A percentile compares a stretch with the other conserved stretches of the same genome.
These are phyloP conservation scores for Lithophane semibrunnea DNA, from an alignment of 2,888 invertebrate species.

Conservation along the genomic window DNA sequence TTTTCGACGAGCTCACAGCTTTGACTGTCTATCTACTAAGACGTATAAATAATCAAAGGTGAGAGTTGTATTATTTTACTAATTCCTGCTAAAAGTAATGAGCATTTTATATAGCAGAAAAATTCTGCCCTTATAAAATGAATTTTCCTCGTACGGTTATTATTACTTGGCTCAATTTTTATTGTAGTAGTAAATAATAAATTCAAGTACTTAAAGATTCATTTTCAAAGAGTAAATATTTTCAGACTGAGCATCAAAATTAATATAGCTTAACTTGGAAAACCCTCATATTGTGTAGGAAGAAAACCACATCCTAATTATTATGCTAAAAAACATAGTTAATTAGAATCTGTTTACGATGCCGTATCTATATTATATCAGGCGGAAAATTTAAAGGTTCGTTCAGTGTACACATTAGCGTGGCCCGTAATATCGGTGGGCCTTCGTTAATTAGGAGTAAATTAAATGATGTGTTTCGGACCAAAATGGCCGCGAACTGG, in stretches of 20 bases:
- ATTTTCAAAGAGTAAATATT: background rate
- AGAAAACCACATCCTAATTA: conserved; percentile 34
- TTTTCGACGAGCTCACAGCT: too few species aligned
- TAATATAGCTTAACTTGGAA: background rate
- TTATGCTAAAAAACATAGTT: conserved; percentile 41
- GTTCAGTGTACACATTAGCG: conserved; percentile 65
- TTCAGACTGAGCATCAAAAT: background rate
- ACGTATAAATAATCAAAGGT: too few species aligned
- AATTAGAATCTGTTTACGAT: conserved; percentile 45
- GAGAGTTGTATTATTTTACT: too few species aligned
- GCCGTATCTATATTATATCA: conserved; percentile 64
- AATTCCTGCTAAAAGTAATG: too few species aligned
- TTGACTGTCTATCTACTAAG: too few species aligned
- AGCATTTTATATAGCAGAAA: background rate
- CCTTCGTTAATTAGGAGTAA: conserved; percentile 82
- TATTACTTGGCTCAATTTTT: background rate
- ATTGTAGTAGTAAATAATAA: background rate
- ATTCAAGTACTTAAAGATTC: background rate
- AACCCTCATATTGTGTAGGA: background rate
- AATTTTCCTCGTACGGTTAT: background rate
- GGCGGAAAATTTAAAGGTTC: conserved; percentile 46
- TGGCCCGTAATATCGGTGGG: conserved; percentile 69
- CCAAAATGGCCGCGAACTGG: conserved; percentile 69
- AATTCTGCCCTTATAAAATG: background rate
- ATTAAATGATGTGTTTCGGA: conserved; percentile 82